phyloP scores from a whole-genome alignment of 1,140 invertebrate species.

The Macrocentrus cingulum region DNA sequence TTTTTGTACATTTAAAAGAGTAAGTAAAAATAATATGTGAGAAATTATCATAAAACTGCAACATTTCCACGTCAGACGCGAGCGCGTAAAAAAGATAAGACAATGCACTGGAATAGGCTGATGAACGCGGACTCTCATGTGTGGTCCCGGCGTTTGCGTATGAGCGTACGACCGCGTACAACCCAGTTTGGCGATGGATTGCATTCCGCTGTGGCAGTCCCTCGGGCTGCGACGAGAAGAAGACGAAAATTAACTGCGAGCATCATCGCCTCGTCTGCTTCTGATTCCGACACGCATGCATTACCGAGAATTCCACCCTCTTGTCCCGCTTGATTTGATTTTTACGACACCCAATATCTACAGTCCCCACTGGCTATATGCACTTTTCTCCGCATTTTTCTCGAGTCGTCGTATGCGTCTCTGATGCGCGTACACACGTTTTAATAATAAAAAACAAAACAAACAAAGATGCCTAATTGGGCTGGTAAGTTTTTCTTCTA shows the following conservation, averaged over 20 bases:
- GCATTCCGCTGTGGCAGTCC: slow-evolving; percentile 30
- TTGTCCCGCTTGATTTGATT: neutral
- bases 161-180: slow-evolving; percentile 17
- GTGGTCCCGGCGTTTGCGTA: slow-evolving; percentile 25
- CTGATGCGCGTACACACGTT: too few relatives aligned
- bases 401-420: neutral
- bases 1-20: too few relatives aligned
- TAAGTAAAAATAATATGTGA: too few relatives aligned
- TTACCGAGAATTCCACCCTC: slow-evolving; percentile 8
- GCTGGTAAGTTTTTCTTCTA: slow-evolving; percentile 24
- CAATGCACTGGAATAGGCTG: neutral
- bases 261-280: neutral
- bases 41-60: too few relatives aligned
- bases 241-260: neutral
- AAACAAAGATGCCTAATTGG: slow-evolving; percentile 29
- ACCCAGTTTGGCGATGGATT: slow-evolving; percentile 31
- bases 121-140: slow-evolving; percentile 9
- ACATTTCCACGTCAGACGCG: neutral
- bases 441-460: too few relatives aligned
- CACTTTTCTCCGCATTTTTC: slow-evolving; percentile 4
- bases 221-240: neutral
- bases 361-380: too few relatives aligned
- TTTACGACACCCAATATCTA: too few relatives aligned
- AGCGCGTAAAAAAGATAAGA: neutral
- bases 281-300: neutral